A percentile compares a stretch with the other conserved stretches of the same genome.
Evolutionary conservation across 30 jellyfish, hydroid and myxozoan species (phyloP).

Genomic region (Hydra vulgaris): DNA sequence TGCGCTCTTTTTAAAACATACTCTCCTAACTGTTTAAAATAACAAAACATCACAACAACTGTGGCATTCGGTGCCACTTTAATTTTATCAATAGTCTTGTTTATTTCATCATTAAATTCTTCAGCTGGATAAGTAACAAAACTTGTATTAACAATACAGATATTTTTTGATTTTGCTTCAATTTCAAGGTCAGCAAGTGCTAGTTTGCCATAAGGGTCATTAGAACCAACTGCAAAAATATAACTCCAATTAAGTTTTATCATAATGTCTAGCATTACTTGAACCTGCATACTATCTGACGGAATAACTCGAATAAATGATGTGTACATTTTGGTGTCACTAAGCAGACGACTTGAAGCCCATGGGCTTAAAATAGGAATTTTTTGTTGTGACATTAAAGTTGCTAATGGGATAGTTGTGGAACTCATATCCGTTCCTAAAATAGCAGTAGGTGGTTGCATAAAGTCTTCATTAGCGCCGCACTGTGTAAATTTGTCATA

Average conservation of each 20-base stretch:
- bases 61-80: constrained; percentile 43
- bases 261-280: constrained; percentile 67
- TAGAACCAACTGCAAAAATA: constrained; percentile 69
- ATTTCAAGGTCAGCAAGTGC: constrained; percentile 60
- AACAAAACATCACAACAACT: constrained; percentile 58
- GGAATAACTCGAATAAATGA: constrained; percentile 80
- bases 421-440: constrained; percentile 62
- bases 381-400: constrained; percentile 48
- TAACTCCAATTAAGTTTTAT: constrained; percentile 57
- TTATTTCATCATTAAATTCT: constrained; percentile 16
- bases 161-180: constrained; percentile 26
- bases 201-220: constrained; percentile 72
- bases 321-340: constrained; percentile 48
- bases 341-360: constrained; percentile 84
- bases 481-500: constrained; percentile 57
- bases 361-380: constrained; percentile 69
- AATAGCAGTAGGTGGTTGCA: constrained; percentile 62
- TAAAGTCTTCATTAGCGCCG: too few species aligned
- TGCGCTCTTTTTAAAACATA: constrained; percentile 52
- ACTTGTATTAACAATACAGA: constrained; percentile 55
- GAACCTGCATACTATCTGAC: constrained; percentile 59
- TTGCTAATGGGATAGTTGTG: constrained; percentile 74
- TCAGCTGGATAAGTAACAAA: constrained; percentile 45
- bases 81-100: constrained; percentile 31
- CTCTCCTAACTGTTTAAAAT: constrained; percentile 42